Percentiles rank a stretch among this genome's conserved stretches.
These are phyloP conservation scores for Ceriagrion tenellum DNA, from an alignment of 2,888 invertebrate species.

Conservation along the genomic window DNA sequence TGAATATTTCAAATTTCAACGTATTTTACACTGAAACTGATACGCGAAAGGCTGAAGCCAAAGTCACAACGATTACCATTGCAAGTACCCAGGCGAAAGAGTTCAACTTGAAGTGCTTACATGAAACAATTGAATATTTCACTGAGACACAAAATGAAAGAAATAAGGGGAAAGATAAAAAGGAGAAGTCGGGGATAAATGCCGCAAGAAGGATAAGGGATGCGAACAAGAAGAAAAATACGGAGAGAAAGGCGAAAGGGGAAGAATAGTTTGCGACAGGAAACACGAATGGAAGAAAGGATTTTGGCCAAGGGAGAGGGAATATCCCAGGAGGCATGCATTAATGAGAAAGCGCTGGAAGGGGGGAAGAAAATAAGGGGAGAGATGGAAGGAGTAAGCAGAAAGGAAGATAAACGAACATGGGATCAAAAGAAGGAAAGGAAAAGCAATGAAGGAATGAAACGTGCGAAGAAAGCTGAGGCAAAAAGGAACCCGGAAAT, in stretches of 20 bases:
- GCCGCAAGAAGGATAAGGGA: not conserved
- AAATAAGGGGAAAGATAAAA: not conserved
- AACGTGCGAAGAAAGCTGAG: not conserved
- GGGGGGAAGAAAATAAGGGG: no score
- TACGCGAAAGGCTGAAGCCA: no score
- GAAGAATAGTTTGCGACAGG: not conserved
- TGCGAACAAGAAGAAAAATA: not conserved
- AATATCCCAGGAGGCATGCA: constrained; percentile 45
- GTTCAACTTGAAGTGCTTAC: no score
- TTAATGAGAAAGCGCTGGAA: constrained; percentile 39
- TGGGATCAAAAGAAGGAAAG: not conserved
- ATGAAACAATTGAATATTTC: no score
- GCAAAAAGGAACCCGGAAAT: not conserved
- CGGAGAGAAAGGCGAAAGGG: not conserved
- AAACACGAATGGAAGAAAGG: not conserved
- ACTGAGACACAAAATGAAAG: not conserved
- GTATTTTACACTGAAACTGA: no score
- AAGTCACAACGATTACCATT: no score
- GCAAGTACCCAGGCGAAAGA: no score
- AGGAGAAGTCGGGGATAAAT: no score
- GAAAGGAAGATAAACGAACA: not conserved
- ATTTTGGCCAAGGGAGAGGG: not conserved
- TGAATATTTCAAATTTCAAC: no score
- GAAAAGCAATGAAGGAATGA: not conserved
- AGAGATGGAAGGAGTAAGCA: not conserved